phyloP scores from a whole-genome alignment of 2,888 invertebrate species.

The Neria commutata region DNA sequence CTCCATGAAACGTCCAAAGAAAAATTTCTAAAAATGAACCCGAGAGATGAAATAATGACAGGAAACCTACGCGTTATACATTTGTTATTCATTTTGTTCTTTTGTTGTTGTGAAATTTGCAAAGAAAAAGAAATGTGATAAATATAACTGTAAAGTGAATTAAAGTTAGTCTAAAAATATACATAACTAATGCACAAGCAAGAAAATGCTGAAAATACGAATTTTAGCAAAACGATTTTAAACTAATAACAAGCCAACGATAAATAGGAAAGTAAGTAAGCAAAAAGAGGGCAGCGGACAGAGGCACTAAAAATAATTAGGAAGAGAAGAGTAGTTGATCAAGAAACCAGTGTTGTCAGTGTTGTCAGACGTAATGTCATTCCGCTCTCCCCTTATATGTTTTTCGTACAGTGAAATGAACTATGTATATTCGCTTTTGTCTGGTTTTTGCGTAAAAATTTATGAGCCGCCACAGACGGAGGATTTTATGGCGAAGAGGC shows the following conservation, averaged over 20 bases:
- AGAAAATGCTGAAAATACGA: too few relatives aligned
- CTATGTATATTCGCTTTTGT: too few relatives aligned
- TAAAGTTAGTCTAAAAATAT: background rate
- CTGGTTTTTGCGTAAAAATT: too few relatives aligned
- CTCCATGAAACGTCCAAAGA: background rate
- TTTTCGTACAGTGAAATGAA: too few relatives aligned
- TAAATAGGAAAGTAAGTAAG: background rate
- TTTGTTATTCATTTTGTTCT: background rate
- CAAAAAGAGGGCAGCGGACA: background rate
- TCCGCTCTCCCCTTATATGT: too few relatives aligned
- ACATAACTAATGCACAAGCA: too few relatives aligned
- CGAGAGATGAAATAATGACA: background rate
- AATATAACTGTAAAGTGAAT: background rate
- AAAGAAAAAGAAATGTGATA: constrained; percentile 11
- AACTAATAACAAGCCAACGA: background rate
- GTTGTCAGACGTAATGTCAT: too few relatives aligned
- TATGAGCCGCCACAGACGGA: too few relatives aligned
- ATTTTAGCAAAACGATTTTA: too few relatives aligned
- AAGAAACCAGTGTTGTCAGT: too few relatives aligned
- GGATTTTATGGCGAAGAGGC: background rate
- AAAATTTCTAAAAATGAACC: background rate
- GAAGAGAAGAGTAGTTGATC: too few relatives aligned
- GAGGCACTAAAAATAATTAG: too few relatives aligned
- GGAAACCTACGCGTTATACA: background rate
- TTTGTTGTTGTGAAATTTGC: constrained; percentile 15